Percentiles rank a stretch among this genome's conserved stretches.
phyloP scores from a whole-genome alignment of 2,888 invertebrate genomes.

The Luffia ferchaultella region DNA sequence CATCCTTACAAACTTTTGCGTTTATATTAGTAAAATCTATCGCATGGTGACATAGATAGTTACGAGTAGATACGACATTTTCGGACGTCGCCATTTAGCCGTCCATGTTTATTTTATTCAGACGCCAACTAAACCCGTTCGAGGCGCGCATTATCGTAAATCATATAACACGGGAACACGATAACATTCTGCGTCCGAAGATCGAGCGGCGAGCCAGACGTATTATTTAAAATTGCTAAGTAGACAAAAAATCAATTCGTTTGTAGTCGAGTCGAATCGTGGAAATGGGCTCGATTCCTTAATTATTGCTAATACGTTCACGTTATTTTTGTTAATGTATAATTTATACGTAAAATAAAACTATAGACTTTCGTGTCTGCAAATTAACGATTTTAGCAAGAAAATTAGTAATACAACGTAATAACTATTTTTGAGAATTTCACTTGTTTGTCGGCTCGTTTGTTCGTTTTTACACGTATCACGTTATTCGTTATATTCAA shows the following conservation, averaged over 20 bases:
- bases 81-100: not conserved
- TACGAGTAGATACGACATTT: not conserved
- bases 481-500: too few relatives aligned
- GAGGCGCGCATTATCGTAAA: not conserved
- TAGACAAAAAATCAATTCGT: constrained; percentile 8
- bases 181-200: not conserved
- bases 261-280: constrained; percentile 9
- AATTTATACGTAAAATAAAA: too few relatives aligned
- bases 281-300: not conserved
- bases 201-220: not conserved
- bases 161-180: not conserved
- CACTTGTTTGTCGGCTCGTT: too few relatives aligned
- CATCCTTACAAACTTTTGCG: too few relatives aligned
- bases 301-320: too few relatives aligned
- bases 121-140: not conserved
- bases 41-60: not conserved
- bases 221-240: not conserved
- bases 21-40: too few relatives aligned
- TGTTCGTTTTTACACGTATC: too few relatives aligned
- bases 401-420: too few relatives aligned
- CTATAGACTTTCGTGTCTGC: too few relatives aligned
- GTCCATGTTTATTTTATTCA: not conserved
- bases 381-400: too few relatives aligned
- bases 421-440: too few relatives aligned
- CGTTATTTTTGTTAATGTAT: too few relatives aligned